Conservation (phyloP, 2,113 vertebrate genomes). For the Cepphus grylle region DNA sequence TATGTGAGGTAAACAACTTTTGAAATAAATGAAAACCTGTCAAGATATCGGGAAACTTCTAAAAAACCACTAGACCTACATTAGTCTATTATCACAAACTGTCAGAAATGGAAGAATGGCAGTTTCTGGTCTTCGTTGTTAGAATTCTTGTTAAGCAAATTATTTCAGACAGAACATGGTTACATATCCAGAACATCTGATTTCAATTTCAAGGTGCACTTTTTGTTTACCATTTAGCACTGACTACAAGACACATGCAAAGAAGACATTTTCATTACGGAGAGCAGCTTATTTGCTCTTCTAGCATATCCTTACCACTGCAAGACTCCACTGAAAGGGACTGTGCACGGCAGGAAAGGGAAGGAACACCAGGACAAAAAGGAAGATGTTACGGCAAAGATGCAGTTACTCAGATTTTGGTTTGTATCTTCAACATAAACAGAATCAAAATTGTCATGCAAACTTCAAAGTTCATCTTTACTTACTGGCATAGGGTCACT, state of each 20-base stretch:
- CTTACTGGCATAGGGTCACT: constrained; percentile 80
- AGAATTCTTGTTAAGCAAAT: background rate
- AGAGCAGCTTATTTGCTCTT: background rate
- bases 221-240: background rate
- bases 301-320: background rate
- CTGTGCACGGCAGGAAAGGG: background rate
- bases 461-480: background rate
- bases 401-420: background rate
- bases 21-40: background rate
- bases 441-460: background rate
- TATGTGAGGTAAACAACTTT: background rate
- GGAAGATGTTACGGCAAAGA: background rate
- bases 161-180: background rate
- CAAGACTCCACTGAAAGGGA: background rate
- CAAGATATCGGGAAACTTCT: background rate
- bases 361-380: background rate
- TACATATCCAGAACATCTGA: background rate
- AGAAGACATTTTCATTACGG: background rate
- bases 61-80: background rate
- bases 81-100: background rate
- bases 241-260: background rate
- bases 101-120: background rate
- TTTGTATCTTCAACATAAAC: background rate
- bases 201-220: background rate
- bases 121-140: background rate